Percentiles rank a stretch among this genome's conserved stretches.
These are phyloP conservation scores for Drosophila kanekoi DNA, from an alignment of 2,888 invertebrate species.

Conservation along the genomic window DNA sequence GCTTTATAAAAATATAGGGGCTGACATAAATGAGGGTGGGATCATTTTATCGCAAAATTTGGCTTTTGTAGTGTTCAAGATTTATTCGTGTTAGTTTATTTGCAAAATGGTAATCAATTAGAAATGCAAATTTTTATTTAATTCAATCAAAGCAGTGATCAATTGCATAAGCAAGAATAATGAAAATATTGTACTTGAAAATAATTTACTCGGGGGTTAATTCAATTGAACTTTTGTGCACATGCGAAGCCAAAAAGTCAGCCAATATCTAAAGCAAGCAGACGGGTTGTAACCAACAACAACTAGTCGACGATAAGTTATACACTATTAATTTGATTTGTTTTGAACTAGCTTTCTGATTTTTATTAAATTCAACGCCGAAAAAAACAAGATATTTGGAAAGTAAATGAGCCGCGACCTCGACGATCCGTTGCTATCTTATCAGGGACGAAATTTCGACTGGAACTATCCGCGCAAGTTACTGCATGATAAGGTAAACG, in stretches of 20 bases:
- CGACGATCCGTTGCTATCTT: constrained; percentile 33
- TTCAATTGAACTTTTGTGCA: constrained; percentile 47
- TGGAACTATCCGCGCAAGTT: background rate
- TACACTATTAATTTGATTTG: background rate
- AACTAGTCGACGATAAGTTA: background rate
- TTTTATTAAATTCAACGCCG: constrained; percentile 3
- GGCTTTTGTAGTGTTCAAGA: background rate
- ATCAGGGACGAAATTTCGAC: constrained; percentile 7
- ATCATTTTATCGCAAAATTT: background rate
- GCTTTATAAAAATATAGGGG: background rate
- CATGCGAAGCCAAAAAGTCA: background rate
- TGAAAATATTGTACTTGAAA: constrained; percentile 22
- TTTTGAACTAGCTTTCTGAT: background rate
- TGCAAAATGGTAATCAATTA: constrained; percentile 31
- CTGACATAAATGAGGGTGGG: background rate
- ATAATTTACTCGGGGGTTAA: constrained; percentile 40
- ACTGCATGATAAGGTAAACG: constrained; percentile 21
- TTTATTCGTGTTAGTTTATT: constrained; percentile 6
- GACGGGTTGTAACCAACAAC: background rate
- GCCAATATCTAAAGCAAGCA: background rate
- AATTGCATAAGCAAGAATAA: constrained; percentile 11
- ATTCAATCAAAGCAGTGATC: constrained; percentile 64
- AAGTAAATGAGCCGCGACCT: constrained; percentile 16
- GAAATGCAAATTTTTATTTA: constrained; percentile 66
- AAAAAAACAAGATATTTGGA: constrained; percentile 3